Conservation (phyloP, 2,888 invertebrate genomes). For the Macropis europaea region DNA sequence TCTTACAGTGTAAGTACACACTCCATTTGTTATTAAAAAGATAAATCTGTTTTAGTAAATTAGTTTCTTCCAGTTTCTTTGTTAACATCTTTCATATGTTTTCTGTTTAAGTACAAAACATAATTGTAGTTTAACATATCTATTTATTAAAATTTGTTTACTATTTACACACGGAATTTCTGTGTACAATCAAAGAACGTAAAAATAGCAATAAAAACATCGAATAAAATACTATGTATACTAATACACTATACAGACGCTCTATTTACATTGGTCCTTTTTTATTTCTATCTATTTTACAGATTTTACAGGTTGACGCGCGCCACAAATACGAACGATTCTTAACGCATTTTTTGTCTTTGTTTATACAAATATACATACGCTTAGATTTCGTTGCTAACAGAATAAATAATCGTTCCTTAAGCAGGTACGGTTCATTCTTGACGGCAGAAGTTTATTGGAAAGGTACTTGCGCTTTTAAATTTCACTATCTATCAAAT, state of each 20-base stretch:
- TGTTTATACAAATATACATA: slow-evolving; percentile 68
- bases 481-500: slow-evolving; percentile 18
- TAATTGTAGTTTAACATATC: slow-evolving; percentile 25
- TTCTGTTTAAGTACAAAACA: slow-evolving; percentile 13
- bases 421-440: slow-evolving; percentile 77
- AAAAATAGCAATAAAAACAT: slow-evolving; percentile 65
- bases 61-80: not conserved
- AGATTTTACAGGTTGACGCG: slow-evolving; percentile 51
- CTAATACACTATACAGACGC: slow-evolving; percentile 70
- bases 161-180: slow-evolving; percentile 64
- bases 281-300: slow-evolving; percentile 57
- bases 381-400: slow-evolving; percentile 53
- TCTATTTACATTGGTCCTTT: slow-evolving; percentile 77
- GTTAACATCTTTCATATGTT: slow-evolving; percentile 2
- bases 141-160: slow-evolving; percentile 64
- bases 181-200: slow-evolving; percentile 61
- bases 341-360: slow-evolving; percentile 21
- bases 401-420: slow-evolving; percentile 78
- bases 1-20: not conserved
- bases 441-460: slow-evolving; percentile 62
- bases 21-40: not conserved
- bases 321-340: slow-evolving; percentile 20
- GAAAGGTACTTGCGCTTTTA: slow-evolving; percentile 20
- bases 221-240: slow-evolving; percentile 43
- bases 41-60: not conserved